These are phyloP conservation scores for Lepidochitona cinerea DNA, from an alignment of 2,888 invertebrate species.

Conservation along the genomic window DNA sequence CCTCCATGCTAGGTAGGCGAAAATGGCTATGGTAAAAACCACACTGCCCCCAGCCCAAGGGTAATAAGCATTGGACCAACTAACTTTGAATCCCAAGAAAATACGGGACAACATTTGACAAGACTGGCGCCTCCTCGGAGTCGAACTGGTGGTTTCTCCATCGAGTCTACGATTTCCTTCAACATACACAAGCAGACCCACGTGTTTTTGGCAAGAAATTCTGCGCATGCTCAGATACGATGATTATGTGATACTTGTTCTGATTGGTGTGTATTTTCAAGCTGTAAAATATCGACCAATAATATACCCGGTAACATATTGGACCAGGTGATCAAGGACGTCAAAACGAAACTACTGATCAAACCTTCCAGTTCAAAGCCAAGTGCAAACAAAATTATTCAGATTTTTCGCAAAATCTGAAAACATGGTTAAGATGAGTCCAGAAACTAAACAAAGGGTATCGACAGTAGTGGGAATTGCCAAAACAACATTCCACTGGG, in stretches of 20 bases:
- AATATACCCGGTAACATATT: background rate
- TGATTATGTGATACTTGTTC: background rate
- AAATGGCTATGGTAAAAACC: no score
- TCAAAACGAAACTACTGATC: background rate
- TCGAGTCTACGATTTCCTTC: conserved; percentile 5
- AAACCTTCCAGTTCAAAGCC: no score
- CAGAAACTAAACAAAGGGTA: conserved; percentile 78
- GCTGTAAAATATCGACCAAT: background rate
- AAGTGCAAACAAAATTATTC: background rate
- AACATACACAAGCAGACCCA: no score
- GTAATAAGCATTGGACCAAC: no score
- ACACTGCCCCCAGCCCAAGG: no score
- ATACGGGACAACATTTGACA: conserved; percentile 39
- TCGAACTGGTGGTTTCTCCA: conserved; percentile 34
- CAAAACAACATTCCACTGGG: conserved; percentile 79
- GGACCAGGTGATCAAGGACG: background rate
- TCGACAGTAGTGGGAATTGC: conserved; percentile 75
- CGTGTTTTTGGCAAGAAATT: no score
- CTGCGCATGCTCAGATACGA: background rate
- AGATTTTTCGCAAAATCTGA: background rate
- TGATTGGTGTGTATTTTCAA: background rate
- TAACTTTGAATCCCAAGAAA: conserved; percentile 44
- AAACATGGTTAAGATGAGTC: conserved; percentile 54
- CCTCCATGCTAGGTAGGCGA: no score
- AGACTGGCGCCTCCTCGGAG: conserved; percentile 44